phyloP scores from a whole-genome alignment of 1,140 invertebrate genomes.

The Tachypleus tridentatus region DNA sequence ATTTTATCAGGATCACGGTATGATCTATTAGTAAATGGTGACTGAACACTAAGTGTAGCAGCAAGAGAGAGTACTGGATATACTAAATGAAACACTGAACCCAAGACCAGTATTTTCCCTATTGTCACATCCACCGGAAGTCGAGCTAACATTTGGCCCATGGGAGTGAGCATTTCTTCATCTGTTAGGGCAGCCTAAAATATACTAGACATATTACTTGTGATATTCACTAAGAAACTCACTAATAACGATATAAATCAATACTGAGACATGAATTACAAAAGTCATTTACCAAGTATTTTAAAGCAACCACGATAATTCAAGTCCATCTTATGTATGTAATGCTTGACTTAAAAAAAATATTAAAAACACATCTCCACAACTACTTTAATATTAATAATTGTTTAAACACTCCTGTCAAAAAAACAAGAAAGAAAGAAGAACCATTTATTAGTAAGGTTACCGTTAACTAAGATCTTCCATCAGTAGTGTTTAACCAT shows the following conservation, averaged over 20 bases:
- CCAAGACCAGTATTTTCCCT: constrained; percentile 63
- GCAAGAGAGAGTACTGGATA: constrained; percentile 85
- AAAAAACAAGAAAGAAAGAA: no score
- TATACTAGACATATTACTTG: neutral
- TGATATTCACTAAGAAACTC: no score
- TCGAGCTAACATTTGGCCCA: constrained; percentile 75
- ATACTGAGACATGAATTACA: neutral
- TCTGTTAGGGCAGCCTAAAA: constrained; percentile 61
- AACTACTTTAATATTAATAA: no score
- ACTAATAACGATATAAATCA: neutral
- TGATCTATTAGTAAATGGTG: constrained; percentile 80
- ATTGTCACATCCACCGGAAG: constrained; percentile 89
- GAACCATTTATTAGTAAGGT: no score
- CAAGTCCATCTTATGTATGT: no score
- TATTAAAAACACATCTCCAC: no score
- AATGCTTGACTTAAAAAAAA: no score
- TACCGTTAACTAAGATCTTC: no score
- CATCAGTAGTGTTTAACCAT: no score
- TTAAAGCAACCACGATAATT: no score
- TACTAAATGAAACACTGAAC: constrained; percentile 22
- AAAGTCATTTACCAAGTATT: no score
- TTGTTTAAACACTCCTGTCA: no score
- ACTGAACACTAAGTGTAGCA: constrained; percentile 84
- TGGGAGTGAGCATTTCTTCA: constrained; percentile 73
- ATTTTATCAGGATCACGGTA: constrained; percentile 70